phyloP scores from a whole-genome alignment of 2,113 vertebrate species.

The Ramphastos sulfuratus region DNA sequence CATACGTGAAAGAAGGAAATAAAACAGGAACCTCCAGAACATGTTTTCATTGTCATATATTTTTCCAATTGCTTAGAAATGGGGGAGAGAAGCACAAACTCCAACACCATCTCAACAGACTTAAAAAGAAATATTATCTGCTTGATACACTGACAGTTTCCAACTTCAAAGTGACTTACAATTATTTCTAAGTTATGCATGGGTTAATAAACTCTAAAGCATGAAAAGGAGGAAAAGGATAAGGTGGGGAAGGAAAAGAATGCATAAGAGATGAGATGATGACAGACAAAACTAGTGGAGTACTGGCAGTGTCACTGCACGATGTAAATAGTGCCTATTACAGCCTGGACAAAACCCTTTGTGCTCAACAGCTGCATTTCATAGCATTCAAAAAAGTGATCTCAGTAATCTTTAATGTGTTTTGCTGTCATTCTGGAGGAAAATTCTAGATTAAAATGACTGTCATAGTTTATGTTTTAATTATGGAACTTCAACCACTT shows the following conservation, averaged over 20 bases:
- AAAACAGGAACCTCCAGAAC: neutral
- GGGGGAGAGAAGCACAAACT: neutral
- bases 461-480: neutral
- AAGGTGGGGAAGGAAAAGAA: neutral
- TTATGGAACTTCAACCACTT: neutral
- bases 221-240: neutral
- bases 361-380: constrained; percentile 19
- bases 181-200: neutral
- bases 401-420: neutral
- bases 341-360: neutral
- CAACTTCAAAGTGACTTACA: neutral
- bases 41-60: neutral
- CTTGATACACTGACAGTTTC: neutral
- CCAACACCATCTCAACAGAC: neutral
- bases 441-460: neutral
- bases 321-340: neutral
- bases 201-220: neutral
- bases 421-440: neutral
- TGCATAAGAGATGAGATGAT: neutral
- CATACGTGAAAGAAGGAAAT: neutral
- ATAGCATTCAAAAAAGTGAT: neutral
- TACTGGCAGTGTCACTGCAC: neutral
- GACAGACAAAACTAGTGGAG: neutral
- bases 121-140: neutral
- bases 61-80: constrained; percentile 3